Evolutionary conservation across 2,113 vertebrate species (phyloP).

Genomic region (Gobio gobio): DNA sequence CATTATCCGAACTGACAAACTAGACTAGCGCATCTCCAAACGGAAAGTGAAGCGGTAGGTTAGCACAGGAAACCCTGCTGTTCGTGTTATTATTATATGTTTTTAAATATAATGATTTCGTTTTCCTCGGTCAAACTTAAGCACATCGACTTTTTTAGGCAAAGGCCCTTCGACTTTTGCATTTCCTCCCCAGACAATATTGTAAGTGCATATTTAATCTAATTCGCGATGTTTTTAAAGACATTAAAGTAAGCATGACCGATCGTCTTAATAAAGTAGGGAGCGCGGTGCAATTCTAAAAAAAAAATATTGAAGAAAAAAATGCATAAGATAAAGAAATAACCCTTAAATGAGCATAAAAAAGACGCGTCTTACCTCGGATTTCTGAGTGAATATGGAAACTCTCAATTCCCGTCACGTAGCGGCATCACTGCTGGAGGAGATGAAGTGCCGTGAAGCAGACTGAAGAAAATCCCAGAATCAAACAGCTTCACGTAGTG

Average conservation of each 20-base stretch:
- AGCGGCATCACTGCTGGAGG: slow-evolving; percentile 74
- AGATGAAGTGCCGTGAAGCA: slow-evolving; percentile 74
- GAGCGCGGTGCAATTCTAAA: background rate
- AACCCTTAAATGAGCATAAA: background rate
- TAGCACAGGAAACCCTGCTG: background rate
- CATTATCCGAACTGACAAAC: background rate
- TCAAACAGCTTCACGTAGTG: slow-evolving; percentile 58
- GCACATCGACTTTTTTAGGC: background rate
- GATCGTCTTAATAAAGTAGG: background rate
- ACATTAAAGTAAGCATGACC: background rate
- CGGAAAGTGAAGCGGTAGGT: background rate
- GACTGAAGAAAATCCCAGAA: slow-evolving; percentile 70
- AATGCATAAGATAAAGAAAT: background rate
- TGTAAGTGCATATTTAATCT: background rate
- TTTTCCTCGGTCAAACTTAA: background rate
- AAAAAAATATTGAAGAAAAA: too few species aligned
- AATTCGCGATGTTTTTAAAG: background rate
- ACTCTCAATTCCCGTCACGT: slow-evolving; percentile 73
- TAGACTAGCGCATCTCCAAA: slow-evolving; percentile 13
- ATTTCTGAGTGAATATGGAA: slow-evolving; percentile 55
- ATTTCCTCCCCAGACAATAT: background rate
- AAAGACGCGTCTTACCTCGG: slow-evolving; percentile 70
- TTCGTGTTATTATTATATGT: background rate
- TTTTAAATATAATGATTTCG: background rate
- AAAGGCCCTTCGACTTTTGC: background rate